Evolutionary conservation across 37 sponge, comb jelly and placozoan species (phyloP).

Genomic region (Chondrilla cf. caribensis): DNA sequence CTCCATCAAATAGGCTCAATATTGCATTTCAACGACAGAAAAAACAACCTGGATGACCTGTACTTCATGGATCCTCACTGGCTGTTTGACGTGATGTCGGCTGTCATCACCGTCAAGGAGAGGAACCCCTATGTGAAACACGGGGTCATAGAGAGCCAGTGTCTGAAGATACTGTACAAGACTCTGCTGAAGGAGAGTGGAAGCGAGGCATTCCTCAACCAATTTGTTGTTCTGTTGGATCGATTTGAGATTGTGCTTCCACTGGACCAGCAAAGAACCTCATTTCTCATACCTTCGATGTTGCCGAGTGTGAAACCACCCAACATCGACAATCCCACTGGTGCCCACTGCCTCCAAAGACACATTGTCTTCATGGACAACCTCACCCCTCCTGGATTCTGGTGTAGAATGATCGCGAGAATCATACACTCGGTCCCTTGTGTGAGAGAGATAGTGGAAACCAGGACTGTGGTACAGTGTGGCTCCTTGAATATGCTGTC

Average conservation of each 20-base stretch:
- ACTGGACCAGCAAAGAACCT: conserved; percentile 52
- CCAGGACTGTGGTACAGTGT: not conserved
- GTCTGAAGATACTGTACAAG: conserved; percentile 60
- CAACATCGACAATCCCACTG: conserved; percentile 11
- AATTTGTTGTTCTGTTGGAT: conserved; percentile 75
- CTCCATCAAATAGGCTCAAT: conserved; percentile 78
- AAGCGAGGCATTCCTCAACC: conserved; percentile 61
- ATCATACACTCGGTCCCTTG: conserved; percentile 61
- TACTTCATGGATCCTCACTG: conserved; percentile 90
- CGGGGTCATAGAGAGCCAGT: conserved; percentile 55
- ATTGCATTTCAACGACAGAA: conserved; percentile 83
- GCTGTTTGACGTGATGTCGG: conserved; percentile 89
- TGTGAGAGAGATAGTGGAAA: conserved; percentile 5
- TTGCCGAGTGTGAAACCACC: conserved; percentile 58
- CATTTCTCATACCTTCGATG: conserved; percentile 84
- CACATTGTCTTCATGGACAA: conserved; percentile 34
- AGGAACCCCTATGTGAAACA: conserved; percentile 71
- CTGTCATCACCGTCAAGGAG: conserved; percentile 68
- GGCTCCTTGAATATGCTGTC: not conserved
- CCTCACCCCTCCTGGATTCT: conserved; percentile 80
- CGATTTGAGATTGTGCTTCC: conserved; percentile 87
- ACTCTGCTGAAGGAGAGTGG: conserved; percentile 12
- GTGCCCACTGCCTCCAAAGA: not conserved
- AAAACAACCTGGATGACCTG: conserved; percentile 72
- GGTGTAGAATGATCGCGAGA: conserved; percentile 82